Base-by-base conservation (phyloP, 30 jellyfish, hydroid and myxozoan genomes). In the Pseudorhiza aurosa region DNA sequence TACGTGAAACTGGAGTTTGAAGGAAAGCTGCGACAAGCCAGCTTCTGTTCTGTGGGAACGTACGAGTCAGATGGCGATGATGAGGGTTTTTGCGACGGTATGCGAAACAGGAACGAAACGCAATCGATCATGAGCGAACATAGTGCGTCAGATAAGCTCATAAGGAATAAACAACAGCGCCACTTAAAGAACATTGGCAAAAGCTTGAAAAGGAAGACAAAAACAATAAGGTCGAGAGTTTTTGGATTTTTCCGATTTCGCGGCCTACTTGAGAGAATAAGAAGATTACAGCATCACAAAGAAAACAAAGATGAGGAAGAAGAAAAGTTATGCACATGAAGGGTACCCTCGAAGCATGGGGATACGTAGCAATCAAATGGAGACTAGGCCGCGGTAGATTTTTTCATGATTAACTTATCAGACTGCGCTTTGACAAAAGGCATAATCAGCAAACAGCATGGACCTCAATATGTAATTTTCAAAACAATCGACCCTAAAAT, bases 1-100 rank as follows among this genome's bases (percentile, higher is more conserved):
- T 70, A 70, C 53, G 33, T 70, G 71, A 70, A 70, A 57, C 59
- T 77, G 21, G 74, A 60, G 62, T 45, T 60, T 10, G 74, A 77
- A 62, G 76, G 82, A 6, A 62, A 43, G 73, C 40, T 77, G 32
- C 42, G 89, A 44, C 72, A 77, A 33, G 89, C 81, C 12, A 77
- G 89, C 39, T 45, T 77, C 47, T 51, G 75, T 59, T 70, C 83
- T 27, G 83, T 70, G 31, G 83, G 58, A 22, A 39, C 36, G 49
- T 37, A 24, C 22, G 62, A 42, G 40, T 21, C 65, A 46, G 71
- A 45, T 1, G 83, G 67, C 8, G 32, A 36, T 45, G 68, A 27
- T 40, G 83, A 70, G 7, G 71, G 71, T 1, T 46, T 44, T 30
- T 57, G 57, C 42, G 71, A 44, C 25, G 57, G 18, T 8, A 44